A percentile compares a stretch with the other conserved stretches of the same genome.
Conservation (phyloP, 1,140 invertebrate species). For the Holcopasites calliopsidis region DNA sequence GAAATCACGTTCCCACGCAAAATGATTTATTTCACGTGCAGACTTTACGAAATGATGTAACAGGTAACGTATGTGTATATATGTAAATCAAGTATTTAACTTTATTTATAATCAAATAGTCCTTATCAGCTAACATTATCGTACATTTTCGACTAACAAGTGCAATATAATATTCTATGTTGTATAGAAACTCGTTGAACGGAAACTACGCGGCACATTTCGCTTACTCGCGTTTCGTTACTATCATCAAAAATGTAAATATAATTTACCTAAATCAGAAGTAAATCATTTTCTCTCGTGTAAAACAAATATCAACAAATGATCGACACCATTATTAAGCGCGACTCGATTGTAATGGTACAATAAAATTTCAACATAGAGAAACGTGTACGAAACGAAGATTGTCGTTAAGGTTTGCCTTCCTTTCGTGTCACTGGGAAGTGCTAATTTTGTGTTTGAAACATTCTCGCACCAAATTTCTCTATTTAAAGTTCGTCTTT, state of each 20-base stretch:
- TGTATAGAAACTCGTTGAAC: too few relatives aligned
- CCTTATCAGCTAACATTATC: conserved; percentile 71
- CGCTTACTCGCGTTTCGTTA: conserved; percentile 23
- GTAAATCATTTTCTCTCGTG: background rate
- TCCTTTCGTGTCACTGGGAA: too few relatives aligned
- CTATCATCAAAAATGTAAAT: conserved; percentile 36
- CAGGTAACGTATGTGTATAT: conserved; percentile 66
- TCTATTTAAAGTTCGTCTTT: too few relatives aligned
- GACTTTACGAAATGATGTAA: conserved; percentile 72
- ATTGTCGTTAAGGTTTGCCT: too few relatives aligned
- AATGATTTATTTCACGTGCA: conserved; percentile 72
- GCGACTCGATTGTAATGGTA: background rate
- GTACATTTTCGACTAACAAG: conserved; percentile 75
- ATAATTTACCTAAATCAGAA: conserved; percentile 7
- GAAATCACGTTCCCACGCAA: conserved; percentile 63
- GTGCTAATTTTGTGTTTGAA: too few relatives aligned
- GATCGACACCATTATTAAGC: background rate
- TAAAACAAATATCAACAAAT: background rate
- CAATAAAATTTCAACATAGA: conserved; percentile 8
- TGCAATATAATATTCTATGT: conserved; percentile 64
- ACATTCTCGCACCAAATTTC: too few relatives aligned
- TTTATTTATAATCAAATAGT: conserved; percentile 73
- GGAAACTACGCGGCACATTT: background rate
- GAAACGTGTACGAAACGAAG: too few relatives aligned
- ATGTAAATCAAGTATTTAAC: conserved; percentile 75